phyloP scores from a whole-genome alignment of 2,888 invertebrate genomes.

The Heterodera filipjevi region DNA sequence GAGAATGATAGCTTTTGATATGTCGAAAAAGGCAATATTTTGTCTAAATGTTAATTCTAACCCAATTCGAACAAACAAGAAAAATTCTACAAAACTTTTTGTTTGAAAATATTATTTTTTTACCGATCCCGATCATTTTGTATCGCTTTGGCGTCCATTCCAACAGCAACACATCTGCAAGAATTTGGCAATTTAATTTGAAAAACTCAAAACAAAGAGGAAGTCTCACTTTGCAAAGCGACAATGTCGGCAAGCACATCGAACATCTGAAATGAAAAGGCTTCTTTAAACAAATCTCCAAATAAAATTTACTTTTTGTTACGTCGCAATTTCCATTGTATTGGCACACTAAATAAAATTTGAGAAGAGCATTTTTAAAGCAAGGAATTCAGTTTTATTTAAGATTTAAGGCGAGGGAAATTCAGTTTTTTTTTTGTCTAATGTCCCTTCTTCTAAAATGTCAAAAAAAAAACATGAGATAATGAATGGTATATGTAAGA shows the following conservation, averaged over 20 bases:
- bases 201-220: no score
- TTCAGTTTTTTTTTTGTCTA: no score
- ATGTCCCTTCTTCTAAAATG: no score
- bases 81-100: not conserved
- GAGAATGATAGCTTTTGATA: no score
- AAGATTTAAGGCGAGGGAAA: no score
- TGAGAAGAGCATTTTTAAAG: not conserved
- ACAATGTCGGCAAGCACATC: constrained; percentile 62
- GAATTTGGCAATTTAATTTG: not conserved
- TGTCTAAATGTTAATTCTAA: no score
- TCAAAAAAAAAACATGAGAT: no score
- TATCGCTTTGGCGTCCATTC: constrained; percentile 65
- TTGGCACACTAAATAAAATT: constrained; percentile 53
- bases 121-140: constrained; percentile 62
- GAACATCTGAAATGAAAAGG: constrained; percentile 50
- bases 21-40: no score
- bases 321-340: constrained; percentile 65
- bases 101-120: not conserved
- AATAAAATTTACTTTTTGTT: constrained; percentile 58
- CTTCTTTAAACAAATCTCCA: not conserved
- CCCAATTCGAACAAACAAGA: no score
- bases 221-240: constrained; percentile 61
- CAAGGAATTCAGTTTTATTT: no score
- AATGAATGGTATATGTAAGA: not conserved
- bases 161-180: constrained; percentile 56